These are phyloP conservation scores for Anniella stebbinsi DNA, from an alignment of 2,797 vertebrate species.

Conservation along the genomic window DNA sequence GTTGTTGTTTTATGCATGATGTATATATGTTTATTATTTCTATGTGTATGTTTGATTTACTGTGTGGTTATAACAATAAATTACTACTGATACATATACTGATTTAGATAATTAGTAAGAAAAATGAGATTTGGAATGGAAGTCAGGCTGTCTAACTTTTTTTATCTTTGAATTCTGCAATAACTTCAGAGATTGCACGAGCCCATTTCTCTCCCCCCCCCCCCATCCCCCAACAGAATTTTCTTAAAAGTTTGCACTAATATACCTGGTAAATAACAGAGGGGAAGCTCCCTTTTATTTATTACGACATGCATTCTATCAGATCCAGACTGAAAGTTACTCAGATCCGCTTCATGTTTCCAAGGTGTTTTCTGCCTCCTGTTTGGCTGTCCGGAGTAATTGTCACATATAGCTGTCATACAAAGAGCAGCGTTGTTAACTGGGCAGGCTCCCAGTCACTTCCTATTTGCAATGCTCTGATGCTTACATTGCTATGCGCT, in stretches of 20 bases:
- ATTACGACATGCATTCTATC: neutral
- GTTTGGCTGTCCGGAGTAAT: neutral
- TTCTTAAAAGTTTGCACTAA: neutral
- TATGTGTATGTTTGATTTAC: no score
- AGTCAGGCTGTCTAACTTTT: neutral
- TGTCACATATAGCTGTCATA: conserved; percentile 7
- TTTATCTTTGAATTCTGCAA: neutral
- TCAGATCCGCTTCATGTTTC: neutral
- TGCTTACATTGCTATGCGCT: conserved; percentile 16
- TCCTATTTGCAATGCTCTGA: conserved; percentile 43
- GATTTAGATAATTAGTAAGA: neutral
- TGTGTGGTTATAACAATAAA: no score
- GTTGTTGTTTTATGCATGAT: no score
- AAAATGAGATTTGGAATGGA: neutral
- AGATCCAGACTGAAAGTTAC: neutral
- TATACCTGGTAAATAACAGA: neutral
- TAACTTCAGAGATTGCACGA: neutral
- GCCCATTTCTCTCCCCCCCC: neutral
- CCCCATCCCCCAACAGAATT: neutral
- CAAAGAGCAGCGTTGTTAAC: conserved; percentile 23
- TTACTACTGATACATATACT: neutral
- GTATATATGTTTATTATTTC: no score
- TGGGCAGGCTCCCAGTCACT: conserved; percentile 26
- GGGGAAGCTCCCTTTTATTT: neutral
- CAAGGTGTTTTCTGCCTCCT: neutral